Evolutionary conservation across 2,888 invertebrate genomes (phyloP).

Genomic region (Habrosyne pyritoides): DNA sequence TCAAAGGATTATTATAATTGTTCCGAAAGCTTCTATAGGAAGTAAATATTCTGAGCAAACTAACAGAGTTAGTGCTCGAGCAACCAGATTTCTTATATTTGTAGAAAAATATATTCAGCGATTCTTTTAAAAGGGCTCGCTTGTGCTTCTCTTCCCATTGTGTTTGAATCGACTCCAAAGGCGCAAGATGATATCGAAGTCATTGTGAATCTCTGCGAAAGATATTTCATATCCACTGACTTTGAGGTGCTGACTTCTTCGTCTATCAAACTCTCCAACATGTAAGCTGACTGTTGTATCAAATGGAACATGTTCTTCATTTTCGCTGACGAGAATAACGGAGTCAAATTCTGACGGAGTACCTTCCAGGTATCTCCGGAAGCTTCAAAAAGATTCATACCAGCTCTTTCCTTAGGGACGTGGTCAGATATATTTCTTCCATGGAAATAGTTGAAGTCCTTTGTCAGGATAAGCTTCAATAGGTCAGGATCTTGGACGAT

Average conservation of each 20-base stretch:
- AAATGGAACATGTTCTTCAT: conserved; percentile 37
- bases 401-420: conserved; percentile 23
- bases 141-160: background rate
- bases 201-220: background rate
- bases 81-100: no score
- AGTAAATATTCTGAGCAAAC: background rate
- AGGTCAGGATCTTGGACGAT: conserved; percentile 48
- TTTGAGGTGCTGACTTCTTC: background rate
- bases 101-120: background rate
- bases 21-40: no score
- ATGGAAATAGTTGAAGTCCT: conserved; percentile 49
- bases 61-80: background rate
- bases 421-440: conserved; percentile 39
- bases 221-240: background rate
- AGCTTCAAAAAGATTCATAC: conserved; percentile 24
- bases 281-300: conserved; percentile 25
- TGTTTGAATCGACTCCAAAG: background rate
- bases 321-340: conserved; percentile 34
- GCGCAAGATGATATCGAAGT: background rate
- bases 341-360: conserved; percentile 33
- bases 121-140: background rate
- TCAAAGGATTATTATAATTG: no score
- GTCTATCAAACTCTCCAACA: conserved; percentile 6
- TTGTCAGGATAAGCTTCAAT: conserved; percentile 44
- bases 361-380: conserved; percentile 32